Conservation (phyloP, 2,797 vertebrate species). For the Microtus obscurus region DNA sequence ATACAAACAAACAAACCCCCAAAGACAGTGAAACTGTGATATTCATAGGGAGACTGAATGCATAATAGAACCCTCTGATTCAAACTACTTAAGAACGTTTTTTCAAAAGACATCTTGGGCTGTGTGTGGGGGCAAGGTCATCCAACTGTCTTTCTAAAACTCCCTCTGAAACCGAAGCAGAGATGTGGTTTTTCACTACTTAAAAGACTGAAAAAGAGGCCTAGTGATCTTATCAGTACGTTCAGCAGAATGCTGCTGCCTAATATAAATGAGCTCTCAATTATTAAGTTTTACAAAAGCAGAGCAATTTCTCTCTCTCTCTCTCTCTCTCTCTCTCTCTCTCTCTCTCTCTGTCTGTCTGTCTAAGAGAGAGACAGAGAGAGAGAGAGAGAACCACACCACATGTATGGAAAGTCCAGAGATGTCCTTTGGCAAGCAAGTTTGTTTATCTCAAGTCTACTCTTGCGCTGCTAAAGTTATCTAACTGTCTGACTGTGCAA, state of each 20-base stretch:
- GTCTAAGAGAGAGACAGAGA: not conserved
- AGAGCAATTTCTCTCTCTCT: not conserved
- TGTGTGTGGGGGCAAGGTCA: not conserved
- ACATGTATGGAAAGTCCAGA: not conserved
- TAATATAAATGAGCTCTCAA: not conserved
- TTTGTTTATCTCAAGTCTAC: not conserved
- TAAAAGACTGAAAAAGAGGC: not conserved
- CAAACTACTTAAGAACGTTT: not conserved
- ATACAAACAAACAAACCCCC: not conserved
- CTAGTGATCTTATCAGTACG: not conserved
- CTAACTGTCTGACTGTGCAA: not conserved
- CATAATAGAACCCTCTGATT: not conserved
- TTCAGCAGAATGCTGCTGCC: not conserved
- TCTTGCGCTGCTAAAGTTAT: slow-evolving; percentile 5
- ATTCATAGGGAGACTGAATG: not conserved
- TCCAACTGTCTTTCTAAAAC: not conserved
- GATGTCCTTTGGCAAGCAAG: not conserved
- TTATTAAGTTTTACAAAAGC: not conserved
- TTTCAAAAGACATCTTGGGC: not conserved
- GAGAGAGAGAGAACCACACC: not conserved
- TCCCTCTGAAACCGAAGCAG: not conserved
- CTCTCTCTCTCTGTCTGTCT: not conserved
- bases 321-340: not conserved
- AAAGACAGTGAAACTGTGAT: not conserved
- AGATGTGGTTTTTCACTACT: not conserved